Conservation (phyloP, 2,113 vertebrate genomes). For the Otocyon megalotis region DNA sequence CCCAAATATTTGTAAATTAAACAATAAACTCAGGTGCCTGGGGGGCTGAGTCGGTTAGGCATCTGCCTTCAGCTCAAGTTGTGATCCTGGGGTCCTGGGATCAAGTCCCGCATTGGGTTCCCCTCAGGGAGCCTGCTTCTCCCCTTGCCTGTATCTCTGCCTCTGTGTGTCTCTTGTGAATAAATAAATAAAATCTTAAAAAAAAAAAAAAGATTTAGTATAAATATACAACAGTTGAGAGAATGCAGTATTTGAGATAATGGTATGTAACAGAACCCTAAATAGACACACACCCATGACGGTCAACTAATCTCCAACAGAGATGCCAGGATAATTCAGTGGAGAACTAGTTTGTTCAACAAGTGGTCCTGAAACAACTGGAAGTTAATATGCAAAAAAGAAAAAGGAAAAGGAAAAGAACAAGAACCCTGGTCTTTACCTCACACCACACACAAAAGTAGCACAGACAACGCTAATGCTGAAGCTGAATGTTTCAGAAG, state of each 20-base stretch:
- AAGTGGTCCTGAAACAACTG: neutral
- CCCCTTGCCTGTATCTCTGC: neutral
- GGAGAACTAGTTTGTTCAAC: neutral
- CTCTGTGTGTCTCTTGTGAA: neutral
- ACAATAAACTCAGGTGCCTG: neutral
- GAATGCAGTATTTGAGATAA: neutral
- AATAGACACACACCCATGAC: neutral
- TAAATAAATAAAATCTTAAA: neutral
- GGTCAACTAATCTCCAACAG: conserved; percentile 31
- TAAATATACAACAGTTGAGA: neutral
- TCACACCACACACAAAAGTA: neutral
- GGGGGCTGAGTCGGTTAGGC: neutral
- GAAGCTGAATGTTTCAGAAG: neutral
- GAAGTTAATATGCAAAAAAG: neutral
- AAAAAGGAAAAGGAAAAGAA: neutral
- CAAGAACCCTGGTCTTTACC: neutral
- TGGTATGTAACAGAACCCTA: neutral
- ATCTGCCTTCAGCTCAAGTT: neutral
- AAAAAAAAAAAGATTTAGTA: neutral
- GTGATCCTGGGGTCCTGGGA: neutral
- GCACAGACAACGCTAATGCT: neutral
- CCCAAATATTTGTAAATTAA: neutral
- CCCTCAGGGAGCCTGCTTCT: neutral
- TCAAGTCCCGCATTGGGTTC: neutral
- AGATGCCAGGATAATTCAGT: neutral